Percentiles rank a stretch among this genome's conserved stretches.
These are phyloP conservation scores for Amyelois transitella DNA, from an alignment of 1,140 invertebrate species.

Conservation along the genomic window DNA sequence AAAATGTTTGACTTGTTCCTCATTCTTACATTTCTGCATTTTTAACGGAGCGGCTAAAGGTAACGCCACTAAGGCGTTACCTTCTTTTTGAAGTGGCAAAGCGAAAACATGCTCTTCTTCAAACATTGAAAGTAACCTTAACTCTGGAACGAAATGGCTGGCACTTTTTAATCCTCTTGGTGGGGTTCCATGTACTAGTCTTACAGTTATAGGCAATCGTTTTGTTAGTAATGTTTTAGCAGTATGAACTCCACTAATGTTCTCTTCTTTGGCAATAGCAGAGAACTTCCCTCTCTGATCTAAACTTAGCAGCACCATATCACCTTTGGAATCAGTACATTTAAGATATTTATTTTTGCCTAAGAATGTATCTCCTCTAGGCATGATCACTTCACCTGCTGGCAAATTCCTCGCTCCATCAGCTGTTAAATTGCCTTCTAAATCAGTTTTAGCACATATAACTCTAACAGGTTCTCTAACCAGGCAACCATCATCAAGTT, in stretches of 20 bases:
- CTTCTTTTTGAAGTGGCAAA: slow-evolving; percentile 86
- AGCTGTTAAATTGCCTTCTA: slow-evolving; percentile 78
- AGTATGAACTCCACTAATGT: slow-evolving; percentile 94
- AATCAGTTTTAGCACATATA: slow-evolving; percentile 81
- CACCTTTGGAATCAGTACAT: slow-evolving; percentile 89
- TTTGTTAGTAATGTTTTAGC: slow-evolving; percentile 90
- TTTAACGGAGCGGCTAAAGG: slow-evolving; percentile 91
- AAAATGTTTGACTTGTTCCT: slow-evolving; percentile 85
- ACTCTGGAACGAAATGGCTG: slow-evolving; percentile 86
- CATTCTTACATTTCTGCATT: slow-evolving; percentile 88
- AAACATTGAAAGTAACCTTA: slow-evolving; percentile 88
- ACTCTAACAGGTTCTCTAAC: slow-evolving; percentile 91
- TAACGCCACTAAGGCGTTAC: slow-evolving; percentile 84
- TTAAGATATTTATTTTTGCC: slow-evolving; percentile 86
- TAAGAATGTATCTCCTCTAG: slow-evolving; percentile 81
- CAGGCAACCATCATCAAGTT: slow-evolving; percentile 86
- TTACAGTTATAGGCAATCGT: slow-evolving; percentile 91
- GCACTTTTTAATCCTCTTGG: slow-evolving; percentile 86
- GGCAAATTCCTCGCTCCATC: slow-evolving; percentile 83
- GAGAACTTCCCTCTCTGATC: slow-evolving; percentile 94
- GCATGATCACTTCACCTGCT: slow-evolving; percentile 87
- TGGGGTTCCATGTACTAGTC: slow-evolving; percentile 90
- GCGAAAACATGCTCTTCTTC: slow-evolving; percentile 91
- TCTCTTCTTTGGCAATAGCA: slow-evolving; percentile 90
- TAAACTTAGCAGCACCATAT: slow-evolving; percentile 86